phyloP scores from a whole-genome alignment of 2,113 vertebrate species.

The Desmodus rotundus region DNA sequence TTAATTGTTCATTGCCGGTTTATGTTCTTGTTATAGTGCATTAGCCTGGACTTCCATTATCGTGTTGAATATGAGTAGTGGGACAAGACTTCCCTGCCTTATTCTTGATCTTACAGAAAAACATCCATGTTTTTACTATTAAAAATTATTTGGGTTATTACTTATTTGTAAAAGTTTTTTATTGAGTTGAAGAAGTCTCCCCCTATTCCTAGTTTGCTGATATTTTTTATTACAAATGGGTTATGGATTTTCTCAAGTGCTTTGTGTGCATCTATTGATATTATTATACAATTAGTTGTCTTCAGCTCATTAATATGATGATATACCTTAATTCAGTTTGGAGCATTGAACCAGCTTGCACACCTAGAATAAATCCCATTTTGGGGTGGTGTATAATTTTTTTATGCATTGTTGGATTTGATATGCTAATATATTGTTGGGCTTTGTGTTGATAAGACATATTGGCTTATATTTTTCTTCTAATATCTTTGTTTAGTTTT shows the following conservation, averaged over 20 bases:
- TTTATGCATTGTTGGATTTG: background rate
- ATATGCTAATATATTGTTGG: background rate
- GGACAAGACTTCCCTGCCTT: background rate
- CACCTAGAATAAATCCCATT: background rate
- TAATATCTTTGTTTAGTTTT: background rate
- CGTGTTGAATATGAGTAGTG: background rate
- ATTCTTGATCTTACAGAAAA: background rate
- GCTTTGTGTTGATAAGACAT: background rate
- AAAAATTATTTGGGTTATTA: background rate
- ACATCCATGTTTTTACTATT: background rate
- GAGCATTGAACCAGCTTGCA: background rate
- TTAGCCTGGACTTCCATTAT: background rate
- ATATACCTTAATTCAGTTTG: background rate
- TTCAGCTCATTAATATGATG: background rate
- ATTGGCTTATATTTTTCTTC: background rate
- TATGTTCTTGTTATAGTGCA: background rate
- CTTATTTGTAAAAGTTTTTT: background rate
- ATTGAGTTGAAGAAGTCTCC: background rate
- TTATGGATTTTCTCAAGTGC: background rate
- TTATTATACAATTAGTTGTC: background rate
- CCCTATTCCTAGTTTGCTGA: background rate
- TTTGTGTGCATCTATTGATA: background rate
- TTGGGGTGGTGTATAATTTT: background rate
- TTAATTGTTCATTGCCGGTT: background rate
- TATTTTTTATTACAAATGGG: background rate